These are phyloP conservation scores for Hydra vulgaris DNA, from an alignment of 30 jellyfish, hydroid and myxozoan species.

Conservation along the genomic window DNA sequence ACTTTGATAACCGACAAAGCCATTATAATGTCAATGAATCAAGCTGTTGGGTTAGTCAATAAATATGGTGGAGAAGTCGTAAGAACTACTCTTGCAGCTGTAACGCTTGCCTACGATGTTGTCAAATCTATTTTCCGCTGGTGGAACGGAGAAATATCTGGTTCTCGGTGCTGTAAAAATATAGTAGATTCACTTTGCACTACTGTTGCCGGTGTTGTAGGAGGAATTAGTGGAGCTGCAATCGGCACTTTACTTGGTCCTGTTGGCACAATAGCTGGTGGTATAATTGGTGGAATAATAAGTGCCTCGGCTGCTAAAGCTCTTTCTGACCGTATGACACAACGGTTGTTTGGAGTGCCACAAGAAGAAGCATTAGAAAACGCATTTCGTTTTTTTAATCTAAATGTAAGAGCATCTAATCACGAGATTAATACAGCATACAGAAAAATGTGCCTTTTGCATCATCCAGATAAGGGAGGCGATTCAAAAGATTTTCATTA, in stretches of 20 bases:
- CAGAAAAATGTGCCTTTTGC: not conserved
- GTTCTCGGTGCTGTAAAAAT: slow-evolving; percentile 27
- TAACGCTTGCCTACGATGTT: slow-evolving; percentile 5
- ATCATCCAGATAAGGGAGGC: not conserved
- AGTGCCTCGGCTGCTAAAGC: not conserved
- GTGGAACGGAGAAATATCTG: slow-evolving; percentile 42
- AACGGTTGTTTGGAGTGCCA: not conserved
- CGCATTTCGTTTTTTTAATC: not conserved
- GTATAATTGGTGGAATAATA: not conserved
- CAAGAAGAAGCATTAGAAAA: not conserved
- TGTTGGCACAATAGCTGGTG: slow-evolving; percentile 10
- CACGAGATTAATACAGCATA: not conserved
- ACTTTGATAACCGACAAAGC: not conserved
- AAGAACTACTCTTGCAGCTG: slow-evolving; percentile 17
- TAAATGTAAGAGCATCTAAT: not conserved
- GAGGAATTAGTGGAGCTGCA: slow-evolving; percentile 29
- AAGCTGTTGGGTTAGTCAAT: not conserved
- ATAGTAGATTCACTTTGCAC: slow-evolving; percentile 7
- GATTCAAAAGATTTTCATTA: not conserved
- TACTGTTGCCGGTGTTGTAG: slow-evolving; percentile 14
- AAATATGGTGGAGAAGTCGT: not conserved
- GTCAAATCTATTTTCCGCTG: slow-evolving; percentile 14
- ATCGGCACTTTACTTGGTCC: slow-evolving; percentile 30
- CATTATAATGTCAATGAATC: not conserved
- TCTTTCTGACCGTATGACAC: not conserved